A percentile compares a stretch with the other conserved stretches of the same genome.
These are phyloP conservation scores for Parauchenoglanis punctatus DNA, from an alignment of 2,797 vertebrate species.

Conservation along the genomic window DNA sequence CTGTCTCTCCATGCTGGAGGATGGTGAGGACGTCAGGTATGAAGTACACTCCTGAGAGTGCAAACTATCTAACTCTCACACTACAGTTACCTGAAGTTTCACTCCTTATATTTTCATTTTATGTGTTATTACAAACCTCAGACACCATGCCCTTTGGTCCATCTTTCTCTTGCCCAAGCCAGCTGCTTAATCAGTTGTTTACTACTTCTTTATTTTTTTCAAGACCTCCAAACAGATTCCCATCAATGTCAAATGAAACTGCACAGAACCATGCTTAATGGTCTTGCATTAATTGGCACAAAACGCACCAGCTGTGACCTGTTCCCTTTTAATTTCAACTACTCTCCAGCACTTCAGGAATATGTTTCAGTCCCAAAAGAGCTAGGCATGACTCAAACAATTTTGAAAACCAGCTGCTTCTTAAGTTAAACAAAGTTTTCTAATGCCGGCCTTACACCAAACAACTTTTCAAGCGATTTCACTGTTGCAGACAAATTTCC, in stretches of 20 bases:
- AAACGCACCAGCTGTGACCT: background rate
- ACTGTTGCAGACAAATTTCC: too few species aligned
- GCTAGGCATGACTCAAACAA: background rate
- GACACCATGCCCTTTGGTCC: background rate
- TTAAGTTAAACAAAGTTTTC: background rate
- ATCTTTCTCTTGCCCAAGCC: background rate
- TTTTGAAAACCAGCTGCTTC: background rate
- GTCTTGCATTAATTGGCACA: too few species aligned
- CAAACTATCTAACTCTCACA: background rate
- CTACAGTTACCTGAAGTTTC: background rate
- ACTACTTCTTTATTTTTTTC: background rate
- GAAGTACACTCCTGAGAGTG: background rate
- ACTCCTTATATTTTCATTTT: background rate
- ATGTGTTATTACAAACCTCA: background rate
- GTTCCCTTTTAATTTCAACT: background rate
- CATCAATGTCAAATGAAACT: background rate
- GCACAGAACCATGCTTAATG: background rate
- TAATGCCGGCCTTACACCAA: background rate
- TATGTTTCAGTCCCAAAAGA: background rate
- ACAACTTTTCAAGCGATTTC: too few species aligned
- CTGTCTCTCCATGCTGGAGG: constrained; percentile 97
- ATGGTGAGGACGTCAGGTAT: constrained; percentile 95
- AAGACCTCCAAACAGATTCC: background rate
- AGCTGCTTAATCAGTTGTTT: background rate
- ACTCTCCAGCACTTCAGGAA: background rate